These are phyloP conservation scores for Rhinolophus ferrumequinum DNA, from an alignment of 2,113 vertebrate genomes.

Conservation along the genomic window DNA sequence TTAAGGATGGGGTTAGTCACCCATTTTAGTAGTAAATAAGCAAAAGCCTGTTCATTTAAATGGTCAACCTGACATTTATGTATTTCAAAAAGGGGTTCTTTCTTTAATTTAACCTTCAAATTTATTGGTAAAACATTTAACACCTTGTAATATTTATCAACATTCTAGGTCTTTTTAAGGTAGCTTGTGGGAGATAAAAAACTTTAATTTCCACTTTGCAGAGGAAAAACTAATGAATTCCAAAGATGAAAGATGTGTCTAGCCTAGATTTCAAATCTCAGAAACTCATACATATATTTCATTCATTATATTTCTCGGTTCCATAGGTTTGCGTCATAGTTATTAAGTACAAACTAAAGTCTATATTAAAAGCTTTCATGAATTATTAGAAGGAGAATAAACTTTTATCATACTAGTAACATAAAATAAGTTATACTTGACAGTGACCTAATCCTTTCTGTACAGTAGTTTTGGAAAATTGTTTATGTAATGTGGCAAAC, in stretches of 20 bases:
- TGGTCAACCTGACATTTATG: conserved; percentile 23
- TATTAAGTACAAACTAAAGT: conserved; percentile 32
- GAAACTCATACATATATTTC: conserved; percentile 26
- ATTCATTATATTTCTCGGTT: conserved; percentile 55
- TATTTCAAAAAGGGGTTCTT: conserved; percentile 22
- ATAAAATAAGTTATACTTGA: conserved; percentile 36
- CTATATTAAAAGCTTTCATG: conserved; percentile 42
- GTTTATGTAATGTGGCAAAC: conserved; percentile 24
- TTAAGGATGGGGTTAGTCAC: conserved; percentile 25
- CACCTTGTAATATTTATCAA: not conserved
- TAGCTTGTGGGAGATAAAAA: conserved; percentile 26
- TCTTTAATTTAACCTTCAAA: conserved; percentile 52
- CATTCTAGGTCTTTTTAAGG: not conserved
- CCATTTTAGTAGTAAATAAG: not conserved
- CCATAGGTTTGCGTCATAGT: not conserved
- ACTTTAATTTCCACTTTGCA: not conserved
- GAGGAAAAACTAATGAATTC: conserved; percentile 63
- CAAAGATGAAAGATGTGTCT: not conserved
- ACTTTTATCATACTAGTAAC: not conserved
- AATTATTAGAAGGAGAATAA: conserved; percentile 53
- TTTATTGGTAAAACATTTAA: conserved; percentile 40
- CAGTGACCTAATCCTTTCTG: not conserved
- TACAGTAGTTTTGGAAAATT: conserved; percentile 56
- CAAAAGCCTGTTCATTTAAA: conserved; percentile 33
- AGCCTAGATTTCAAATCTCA: conserved; percentile 38